phyloP scores from a whole-genome alignment of 1,140 invertebrate species.

The Orchestia grillus region DNA sequence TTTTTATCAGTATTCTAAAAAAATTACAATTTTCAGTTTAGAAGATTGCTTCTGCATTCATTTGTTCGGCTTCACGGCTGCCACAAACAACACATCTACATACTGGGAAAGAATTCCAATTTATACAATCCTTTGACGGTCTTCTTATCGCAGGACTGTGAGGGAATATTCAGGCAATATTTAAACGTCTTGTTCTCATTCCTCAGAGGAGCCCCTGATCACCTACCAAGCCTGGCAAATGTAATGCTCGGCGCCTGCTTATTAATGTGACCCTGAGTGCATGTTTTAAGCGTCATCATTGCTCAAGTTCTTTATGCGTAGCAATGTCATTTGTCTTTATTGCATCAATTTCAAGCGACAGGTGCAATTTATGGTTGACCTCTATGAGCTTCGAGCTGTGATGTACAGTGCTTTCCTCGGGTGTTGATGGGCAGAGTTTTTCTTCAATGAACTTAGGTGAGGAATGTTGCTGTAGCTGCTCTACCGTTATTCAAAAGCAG shows the following conservation, averaged over 20 bases:
- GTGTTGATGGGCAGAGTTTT: neutral
- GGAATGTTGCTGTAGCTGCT: neutral
- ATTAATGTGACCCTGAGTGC: neutral
- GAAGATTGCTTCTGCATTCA: no score
- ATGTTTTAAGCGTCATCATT: neutral
- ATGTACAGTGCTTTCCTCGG: no score
- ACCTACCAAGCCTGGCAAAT: neutral
- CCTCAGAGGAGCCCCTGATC: neutral
- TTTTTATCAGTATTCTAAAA: no score
- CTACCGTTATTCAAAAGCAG: neutral
- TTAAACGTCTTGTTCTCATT: neutral
- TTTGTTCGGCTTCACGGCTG: no score
- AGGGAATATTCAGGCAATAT: neutral
- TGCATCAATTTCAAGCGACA: neutral
- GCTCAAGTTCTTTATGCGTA: no score
- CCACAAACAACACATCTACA: neutral
- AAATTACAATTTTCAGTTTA: no score
- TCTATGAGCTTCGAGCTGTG: neutral
- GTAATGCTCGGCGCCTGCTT: neutral
- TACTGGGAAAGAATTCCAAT: neutral
- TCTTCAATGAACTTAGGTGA: neutral
- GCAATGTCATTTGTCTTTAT: neutral
- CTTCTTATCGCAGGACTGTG: neutral
- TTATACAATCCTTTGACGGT: neutral
- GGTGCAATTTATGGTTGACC: neutral